Conservation (phyloP, 2,888 invertebrate species). For the Volucella inanis region DNA sequence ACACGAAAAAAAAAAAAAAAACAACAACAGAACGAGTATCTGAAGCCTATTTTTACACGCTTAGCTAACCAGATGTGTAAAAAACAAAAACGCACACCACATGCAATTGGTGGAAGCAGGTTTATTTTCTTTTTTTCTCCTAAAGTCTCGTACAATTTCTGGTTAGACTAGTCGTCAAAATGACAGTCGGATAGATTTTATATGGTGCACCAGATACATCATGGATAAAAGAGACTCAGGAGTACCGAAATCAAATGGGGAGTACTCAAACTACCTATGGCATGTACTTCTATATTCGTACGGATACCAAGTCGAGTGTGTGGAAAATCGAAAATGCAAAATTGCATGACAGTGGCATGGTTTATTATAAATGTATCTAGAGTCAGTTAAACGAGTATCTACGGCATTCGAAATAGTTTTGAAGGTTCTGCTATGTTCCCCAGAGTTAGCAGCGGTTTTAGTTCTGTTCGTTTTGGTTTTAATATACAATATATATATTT, state of each 20-base stretch:
- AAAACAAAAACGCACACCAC: conserved; percentile 25
- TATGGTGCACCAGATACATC: conserved; percentile 16
- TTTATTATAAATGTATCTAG: conserved; percentile 65
- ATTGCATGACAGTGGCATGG: conserved; percentile 66
- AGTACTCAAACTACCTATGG: too few relatives aligned
- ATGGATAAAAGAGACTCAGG: background rate
- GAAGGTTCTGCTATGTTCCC: conserved; percentile 39
- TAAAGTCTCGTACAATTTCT: conserved; percentile 44
- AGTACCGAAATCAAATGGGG: too few relatives aligned
- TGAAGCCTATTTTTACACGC: conserved; percentile 42
- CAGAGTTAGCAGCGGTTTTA: background rate
- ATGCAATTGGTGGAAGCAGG: conserved; percentile 41
- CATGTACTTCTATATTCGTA: too few relatives aligned
- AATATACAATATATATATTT: conserved; percentile 8
- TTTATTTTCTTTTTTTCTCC: conserved; percentile 21
- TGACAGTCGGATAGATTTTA: conserved; percentile 33
- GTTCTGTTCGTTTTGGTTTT: background rate
- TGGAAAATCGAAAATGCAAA: conserved; percentile 61
- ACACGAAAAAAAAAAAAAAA: conserved; percentile 13
- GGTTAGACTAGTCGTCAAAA: conserved; percentile 69
- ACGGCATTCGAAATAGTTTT: conserved; percentile 58
- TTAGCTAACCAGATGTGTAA: conserved; percentile 24
- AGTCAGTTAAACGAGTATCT: conserved; percentile 17
- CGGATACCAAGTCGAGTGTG: background rate
- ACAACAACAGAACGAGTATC: conserved; percentile 21